Evolutionary conservation across 1,140 invertebrate genomes (phyloP).

Genomic region (Globodera rostochiensis): DNA sequence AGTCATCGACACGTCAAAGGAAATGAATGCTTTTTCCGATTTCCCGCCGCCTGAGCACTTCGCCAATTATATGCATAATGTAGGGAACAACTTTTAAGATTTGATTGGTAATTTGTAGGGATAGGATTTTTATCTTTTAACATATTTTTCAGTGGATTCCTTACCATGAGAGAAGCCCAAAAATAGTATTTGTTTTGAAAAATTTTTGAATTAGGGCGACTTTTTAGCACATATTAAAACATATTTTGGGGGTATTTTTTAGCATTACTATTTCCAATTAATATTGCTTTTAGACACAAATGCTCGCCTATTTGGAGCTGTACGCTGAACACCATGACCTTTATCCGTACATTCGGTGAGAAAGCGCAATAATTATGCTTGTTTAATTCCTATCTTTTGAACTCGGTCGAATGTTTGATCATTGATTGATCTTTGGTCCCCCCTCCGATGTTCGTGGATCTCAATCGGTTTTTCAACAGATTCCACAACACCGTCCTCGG

Average conservation of each 20-base stretch:
- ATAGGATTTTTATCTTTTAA: too few relatives aligned
- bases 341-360: conserved; percentile 55
- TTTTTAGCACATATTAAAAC: too few relatives aligned
- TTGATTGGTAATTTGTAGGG: neutral
- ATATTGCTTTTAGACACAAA: conserved; percentile 47
- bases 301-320: conserved; percentile 50
- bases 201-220: too few relatives aligned
- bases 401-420: too few relatives aligned
- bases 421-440: neutral
- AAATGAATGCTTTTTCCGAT: conserved; percentile 69
- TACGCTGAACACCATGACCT: conserved; percentile 66
- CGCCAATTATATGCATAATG: conserved; percentile 67
- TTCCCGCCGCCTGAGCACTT: conserved; percentile 67
- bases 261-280: conserved; percentile 53
- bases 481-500: conserved; percentile 26
- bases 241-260: neutral
- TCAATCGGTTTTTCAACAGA: neutral
- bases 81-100: neutral
- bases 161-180: too few relatives aligned
- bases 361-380: neutral
- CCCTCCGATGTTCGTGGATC: neutral
- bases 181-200: too few relatives aligned
- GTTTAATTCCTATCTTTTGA: too few relatives aligned
- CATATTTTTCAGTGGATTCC: too few relatives aligned
- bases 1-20: conserved; percentile 69